Conservation (phyloP, 2,888 invertebrate species). For the Elegia similella region DNA sequence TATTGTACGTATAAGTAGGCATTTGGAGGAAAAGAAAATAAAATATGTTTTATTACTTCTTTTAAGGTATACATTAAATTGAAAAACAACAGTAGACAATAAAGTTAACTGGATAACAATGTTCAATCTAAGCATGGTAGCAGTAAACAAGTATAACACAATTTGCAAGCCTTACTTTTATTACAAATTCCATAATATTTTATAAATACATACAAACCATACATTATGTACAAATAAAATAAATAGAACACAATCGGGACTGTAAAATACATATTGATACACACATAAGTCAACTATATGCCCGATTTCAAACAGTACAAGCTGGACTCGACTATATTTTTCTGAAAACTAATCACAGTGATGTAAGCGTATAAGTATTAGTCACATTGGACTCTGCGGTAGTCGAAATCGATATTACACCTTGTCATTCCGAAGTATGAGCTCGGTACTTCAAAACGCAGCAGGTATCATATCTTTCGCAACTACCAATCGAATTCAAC, state of each 20-base stretch:
- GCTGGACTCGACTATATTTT: conserved; percentile 26
- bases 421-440: conserved; percentile 69
- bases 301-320: conserved; percentile 14
- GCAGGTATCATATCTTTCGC: conserved; percentile 43
- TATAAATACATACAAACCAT: not conserved
- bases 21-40: not conserved
- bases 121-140: not conserved
- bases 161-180: conserved; percentile 3
- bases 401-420: conserved; percentile 42
- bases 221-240: not conserved
- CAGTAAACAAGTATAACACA: not conserved
- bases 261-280: conserved; percentile 9
- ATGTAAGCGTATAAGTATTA: conserved; percentile 39
- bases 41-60: not conserved
- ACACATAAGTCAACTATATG: conserved; percentile 5
- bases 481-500: conserved; percentile 22
- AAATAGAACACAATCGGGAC: not conserved
- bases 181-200: not conserved
- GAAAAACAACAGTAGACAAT: not conserved
- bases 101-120: not conserved
- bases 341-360: conserved; percentile 35
- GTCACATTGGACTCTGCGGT: conserved; percentile 38
- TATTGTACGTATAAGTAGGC: too few species aligned
- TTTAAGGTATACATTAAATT: not conserved
- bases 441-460: conserved; percentile 72